phyloP scores from a whole-genome alignment of 2,797 vertebrate genomes.

The Sciaenops ocellatus region DNA sequence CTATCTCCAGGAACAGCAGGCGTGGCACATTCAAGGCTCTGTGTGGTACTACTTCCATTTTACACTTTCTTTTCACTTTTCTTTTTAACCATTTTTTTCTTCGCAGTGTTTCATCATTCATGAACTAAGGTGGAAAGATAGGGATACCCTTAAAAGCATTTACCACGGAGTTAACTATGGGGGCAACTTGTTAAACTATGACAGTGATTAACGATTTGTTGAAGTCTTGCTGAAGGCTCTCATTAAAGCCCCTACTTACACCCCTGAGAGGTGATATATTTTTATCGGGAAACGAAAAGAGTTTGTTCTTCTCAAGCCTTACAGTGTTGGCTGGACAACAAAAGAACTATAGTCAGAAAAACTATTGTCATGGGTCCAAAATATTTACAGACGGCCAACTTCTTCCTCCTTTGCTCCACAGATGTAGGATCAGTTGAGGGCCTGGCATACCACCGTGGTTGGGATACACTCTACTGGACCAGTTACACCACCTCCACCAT shows the following conservation, averaged over 20 bases:
- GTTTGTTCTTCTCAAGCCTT: slow-evolving; percentile 24
- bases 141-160: slow-evolving; percentile 33
- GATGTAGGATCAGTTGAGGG: slow-evolving; percentile 98
- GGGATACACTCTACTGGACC: slow-evolving; percentile 98
- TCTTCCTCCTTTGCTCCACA: slow-evolving; percentile 70
- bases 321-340: neutral
- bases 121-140: slow-evolving; percentile 19
- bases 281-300: slow-evolving; percentile 33
- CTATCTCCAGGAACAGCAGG: slow-evolving; percentile 60
- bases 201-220: slow-evolving; percentile 57
- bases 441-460: slow-evolving; percentile 94
- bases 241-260: slow-evolving; percentile 34
- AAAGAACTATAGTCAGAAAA: slow-evolving; percentile 10
- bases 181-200: slow-evolving; percentile 42
- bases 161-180: slow-evolving; percentile 18
- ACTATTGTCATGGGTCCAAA: slow-evolving; percentile 6
- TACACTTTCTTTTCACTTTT: slow-evolving; percentile 19
- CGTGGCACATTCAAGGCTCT: slow-evolving; percentile 34
- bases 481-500: slow-evolving; percentile 99
- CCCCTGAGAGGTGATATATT: slow-evolving; percentile 26
- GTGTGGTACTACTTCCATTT: slow-evolving; percentile 31
- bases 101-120: slow-evolving; percentile 14
- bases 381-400: neutral
- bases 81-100: slow-evolving; percentile 16
- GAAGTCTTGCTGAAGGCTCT: slow-evolving; percentile 30